These are phyloP conservation scores for Athalia rosae DNA, from an alignment of 2,888 invertebrate genomes.

Conservation along the genomic window DNA sequence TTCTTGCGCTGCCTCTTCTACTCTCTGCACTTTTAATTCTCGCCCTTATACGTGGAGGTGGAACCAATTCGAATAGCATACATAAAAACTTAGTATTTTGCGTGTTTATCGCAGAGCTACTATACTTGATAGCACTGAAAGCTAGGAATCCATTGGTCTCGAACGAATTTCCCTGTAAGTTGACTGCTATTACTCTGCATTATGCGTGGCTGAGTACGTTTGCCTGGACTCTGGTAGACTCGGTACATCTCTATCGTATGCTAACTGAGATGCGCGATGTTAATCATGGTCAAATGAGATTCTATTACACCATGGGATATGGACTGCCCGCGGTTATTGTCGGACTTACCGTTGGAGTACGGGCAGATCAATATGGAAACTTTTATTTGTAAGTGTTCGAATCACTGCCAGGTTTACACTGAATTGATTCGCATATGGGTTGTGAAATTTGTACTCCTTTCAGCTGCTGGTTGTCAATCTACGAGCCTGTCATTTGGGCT, in stretches of 20 bases:
- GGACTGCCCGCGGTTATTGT: constrained; percentile 94
- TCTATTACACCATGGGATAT: constrained; percentile 94
- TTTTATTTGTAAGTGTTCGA: constrained; percentile 87
- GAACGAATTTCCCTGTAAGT: constrained; percentile 91
- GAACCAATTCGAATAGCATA: constrained; percentile 94
- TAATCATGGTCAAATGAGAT: constrained; percentile 94
- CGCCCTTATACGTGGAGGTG: constrained; percentile 87
- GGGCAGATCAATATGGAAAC: constrained; percentile 96
- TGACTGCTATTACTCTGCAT: constrained; percentile 92
- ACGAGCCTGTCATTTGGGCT: constrained; percentile 96
- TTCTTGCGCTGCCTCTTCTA: constrained; percentile 87
- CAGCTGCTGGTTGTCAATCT: constrained; percentile 96
- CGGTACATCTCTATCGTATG: constrained; percentile 94
- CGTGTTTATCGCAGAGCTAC: constrained; percentile 88
- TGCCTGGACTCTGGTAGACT: constrained; percentile 94
- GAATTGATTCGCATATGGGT: neutral
- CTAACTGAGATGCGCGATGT: constrained; percentile 96
- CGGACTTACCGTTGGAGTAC: constrained; percentile 92
- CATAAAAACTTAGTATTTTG: constrained; percentile 95
- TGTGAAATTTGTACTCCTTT: constrained; percentile 54
- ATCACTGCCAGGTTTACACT: neutral
- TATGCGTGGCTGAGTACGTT: constrained; percentile 95
- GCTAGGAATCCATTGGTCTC: constrained; percentile 86
- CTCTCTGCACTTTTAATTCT: constrained; percentile 87
- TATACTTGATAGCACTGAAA: constrained; percentile 92